Base-by-base conservation (phyloP, 2,888 invertebrate genomes). In the Pristionchus fissidentatus region DNA sequence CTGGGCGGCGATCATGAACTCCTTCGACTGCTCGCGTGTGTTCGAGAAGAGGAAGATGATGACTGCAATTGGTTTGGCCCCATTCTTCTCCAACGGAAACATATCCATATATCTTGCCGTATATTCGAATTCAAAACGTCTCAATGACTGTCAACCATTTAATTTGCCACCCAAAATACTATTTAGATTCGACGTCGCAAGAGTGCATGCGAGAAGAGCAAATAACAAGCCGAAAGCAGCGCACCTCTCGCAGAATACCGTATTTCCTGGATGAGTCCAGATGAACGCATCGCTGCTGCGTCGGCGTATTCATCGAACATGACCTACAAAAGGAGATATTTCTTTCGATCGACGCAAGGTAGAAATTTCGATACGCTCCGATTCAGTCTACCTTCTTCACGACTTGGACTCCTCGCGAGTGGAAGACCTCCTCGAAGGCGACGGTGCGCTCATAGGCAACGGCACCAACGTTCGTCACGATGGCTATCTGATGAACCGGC, bases 371-470 rank as follows among this genome's bases (percentile, higher is more conserved):
- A 91, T 87, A 4, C 91, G 91, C 60, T 84, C 87, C n/a, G n/a
- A n/a, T n/a, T n/a, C n/a, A 8, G 5, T 26, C 32, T 29, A 87
- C 86, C 85, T 91, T 91, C 79, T 88, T 87, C 0, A 89, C 86
- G 3, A 91, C 86, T 19, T 78, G 87, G 32, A 91, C 86, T 57
- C 87, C 86, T 77, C 88, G 66, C 22, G 83, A 77, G 80, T 91
- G 91, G 84, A 91, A 92, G 7, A 92, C 89, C 81, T 91, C 91
- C 57, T 91, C 91, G 83, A 91, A 91, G 1, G 90, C 90, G 13
- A 87, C 83, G 46, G 87, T 86, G 77, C 91, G 82, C 55, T 91
- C 91, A 77, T 89, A 92, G 7, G 92, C 91, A 43, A 89, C n/a
- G 19, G 88, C 83, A 35, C 91, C 91, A 13, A 90, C 90, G 82